Conservation (phyloP, 2,888 invertebrate genomes). For the Rhaphigaster nebulosa region DNA sequence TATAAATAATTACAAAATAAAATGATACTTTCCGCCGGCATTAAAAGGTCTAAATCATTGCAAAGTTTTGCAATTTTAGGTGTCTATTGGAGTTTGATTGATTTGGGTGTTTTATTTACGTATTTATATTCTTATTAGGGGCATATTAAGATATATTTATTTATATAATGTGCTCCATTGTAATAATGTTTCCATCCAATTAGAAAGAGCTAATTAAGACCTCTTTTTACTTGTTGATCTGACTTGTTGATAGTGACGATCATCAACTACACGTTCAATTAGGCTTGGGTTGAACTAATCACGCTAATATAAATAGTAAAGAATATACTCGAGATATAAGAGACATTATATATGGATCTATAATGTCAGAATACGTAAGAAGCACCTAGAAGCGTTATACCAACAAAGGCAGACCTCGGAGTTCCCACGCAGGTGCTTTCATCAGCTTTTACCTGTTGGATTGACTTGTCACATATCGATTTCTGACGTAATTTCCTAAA, state of each 20-base stretch:
- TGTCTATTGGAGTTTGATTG: too few relatives aligned
- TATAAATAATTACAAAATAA: too few relatives aligned
- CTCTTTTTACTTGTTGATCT: background rate
- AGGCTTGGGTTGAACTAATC: background rate
- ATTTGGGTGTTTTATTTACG: too few relatives aligned
- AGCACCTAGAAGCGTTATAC: background rate
- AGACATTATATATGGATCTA: background rate
- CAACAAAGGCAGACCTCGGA: too few relatives aligned
- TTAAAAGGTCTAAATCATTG: too few relatives aligned
- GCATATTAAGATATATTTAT: too few relatives aligned
- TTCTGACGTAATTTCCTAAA: slow-evolving; percentile 31
- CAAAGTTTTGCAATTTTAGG: too few relatives aligned
- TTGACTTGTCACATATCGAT: background rate
- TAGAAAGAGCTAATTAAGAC: background rate
- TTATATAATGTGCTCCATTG: too few relatives aligned
- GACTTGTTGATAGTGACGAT: background rate
- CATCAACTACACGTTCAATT: background rate
- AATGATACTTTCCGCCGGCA: too few relatives aligned
- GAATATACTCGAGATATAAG: background rate
- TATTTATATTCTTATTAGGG: too few relatives aligned
- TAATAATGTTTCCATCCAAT: background rate
- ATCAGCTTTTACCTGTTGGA: slow-evolving; percentile 20
- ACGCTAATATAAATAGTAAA: background rate
- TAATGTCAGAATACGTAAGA: background rate
- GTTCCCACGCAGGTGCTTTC: background rate